phyloP scores from a whole-genome alignment of 2,888 invertebrate genomes.

The Anthophora plumipes region DNA sequence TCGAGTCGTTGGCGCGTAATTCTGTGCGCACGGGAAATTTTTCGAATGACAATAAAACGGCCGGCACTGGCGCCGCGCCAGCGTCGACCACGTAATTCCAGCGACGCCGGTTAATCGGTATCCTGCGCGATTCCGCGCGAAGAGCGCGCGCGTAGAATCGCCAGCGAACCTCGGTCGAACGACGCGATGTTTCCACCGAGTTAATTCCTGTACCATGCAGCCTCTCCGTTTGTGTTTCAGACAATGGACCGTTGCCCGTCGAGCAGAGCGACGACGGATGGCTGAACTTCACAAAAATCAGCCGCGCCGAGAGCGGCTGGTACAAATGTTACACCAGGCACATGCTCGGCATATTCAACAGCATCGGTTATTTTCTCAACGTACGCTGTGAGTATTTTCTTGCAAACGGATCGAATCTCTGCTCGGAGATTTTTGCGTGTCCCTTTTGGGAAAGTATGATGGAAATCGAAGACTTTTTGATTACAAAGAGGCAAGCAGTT shows the following conservation, averaged over 20 bases:
- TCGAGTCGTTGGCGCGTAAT: constrained; percentile 27
- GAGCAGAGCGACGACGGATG: constrained; percentile 91
- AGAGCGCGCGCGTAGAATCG: constrained; percentile 18
- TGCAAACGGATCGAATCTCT: not conserved
- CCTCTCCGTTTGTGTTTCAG: constrained; percentile 77
- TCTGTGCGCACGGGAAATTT: constrained; percentile 19
- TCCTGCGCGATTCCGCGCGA: constrained; percentile 27
- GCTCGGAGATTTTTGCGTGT: not conserved
- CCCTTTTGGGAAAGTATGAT: not conserved
- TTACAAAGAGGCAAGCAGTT: no score
- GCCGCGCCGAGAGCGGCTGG: constrained; percentile 94
- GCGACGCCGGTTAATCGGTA: constrained; percentile 47
- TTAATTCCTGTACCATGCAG: constrained; percentile 65
- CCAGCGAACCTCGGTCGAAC: constrained; percentile 31
- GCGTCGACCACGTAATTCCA: constrained; percentile 44
- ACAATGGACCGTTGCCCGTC: constrained; percentile 85
- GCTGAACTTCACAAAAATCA: constrained; percentile 93
- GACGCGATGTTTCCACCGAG: constrained; percentile 59
- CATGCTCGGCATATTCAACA: constrained; percentile 93
- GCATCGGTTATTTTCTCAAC: constrained; percentile 95
- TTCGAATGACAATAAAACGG: constrained; percentile 33
- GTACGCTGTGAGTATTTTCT: constrained; percentile 91
- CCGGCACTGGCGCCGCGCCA: constrained; percentile 38
- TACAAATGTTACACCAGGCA: constrained; percentile 95
- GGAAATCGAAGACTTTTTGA: not conserved